phyloP scores from a whole-genome alignment of 2,113 vertebrate species.

The Tupaia tana region DNA sequence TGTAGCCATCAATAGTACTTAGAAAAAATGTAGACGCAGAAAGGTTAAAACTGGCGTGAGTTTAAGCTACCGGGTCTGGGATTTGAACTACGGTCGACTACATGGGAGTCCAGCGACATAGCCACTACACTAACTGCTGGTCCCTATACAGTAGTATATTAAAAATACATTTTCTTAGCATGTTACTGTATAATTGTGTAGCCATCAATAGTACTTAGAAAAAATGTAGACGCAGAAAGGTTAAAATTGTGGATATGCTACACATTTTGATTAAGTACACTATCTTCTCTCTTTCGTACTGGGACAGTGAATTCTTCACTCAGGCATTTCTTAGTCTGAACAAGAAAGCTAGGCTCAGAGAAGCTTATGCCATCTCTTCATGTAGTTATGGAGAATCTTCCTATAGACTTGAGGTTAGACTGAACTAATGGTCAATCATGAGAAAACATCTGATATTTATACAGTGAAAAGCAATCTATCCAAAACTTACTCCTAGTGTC shows the following conservation, averaged over 20 bases:
- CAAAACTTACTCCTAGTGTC: neutral
- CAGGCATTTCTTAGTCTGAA: neutral
- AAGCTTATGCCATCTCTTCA: neutral
- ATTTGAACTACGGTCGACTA: too few species aligned
- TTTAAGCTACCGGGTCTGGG: too few species aligned
- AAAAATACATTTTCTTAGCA: neutral
- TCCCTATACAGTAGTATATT: too few species aligned
- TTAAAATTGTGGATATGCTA: too few species aligned
- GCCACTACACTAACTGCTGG: too few species aligned
- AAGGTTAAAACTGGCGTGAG: too few species aligned
- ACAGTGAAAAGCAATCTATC: neutral
- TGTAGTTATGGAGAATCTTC: constrained; percentile 19
- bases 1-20: neutral
- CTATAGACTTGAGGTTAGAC: neutral
- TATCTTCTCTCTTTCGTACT: neutral
- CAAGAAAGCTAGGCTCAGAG: neutral
- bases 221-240: neutral
- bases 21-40: neutral
- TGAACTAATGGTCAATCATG: neutral
- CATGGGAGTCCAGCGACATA: too few species aligned
- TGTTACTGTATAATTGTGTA: neutral
- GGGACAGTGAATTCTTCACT: neutral
- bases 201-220: neutral
- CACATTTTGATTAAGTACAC: neutral
- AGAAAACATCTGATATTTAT: neutral